A percentile compares a stretch with the other conserved stretches of the same genome.
phyloP scores from a whole-genome alignment of 2,888 invertebrate genomes.

The Ichneumon xanthorius region DNA sequence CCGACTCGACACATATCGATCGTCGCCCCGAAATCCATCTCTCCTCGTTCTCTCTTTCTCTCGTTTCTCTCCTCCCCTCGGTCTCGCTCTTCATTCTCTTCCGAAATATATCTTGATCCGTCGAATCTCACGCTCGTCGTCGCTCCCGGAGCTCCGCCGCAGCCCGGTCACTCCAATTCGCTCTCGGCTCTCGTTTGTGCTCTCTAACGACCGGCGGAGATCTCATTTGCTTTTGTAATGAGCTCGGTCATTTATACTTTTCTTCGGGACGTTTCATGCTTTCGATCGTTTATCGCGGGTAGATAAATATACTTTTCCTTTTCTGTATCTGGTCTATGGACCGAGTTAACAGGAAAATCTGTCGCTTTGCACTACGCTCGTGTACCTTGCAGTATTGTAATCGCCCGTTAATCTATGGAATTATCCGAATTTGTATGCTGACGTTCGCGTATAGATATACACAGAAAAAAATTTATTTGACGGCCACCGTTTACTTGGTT shows the following conservation, averaged over 20 bases:
- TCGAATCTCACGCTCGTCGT: conserved; percentile 59
- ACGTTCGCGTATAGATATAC: background rate
- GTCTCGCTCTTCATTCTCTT: conserved; percentile 30
- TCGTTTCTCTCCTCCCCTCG: background rate
- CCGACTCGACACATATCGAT: conserved; percentile 56
- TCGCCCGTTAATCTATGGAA: background rate
- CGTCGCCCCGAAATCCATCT: conserved; percentile 43
- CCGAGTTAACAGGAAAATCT: background rate
- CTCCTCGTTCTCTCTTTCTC: conserved; percentile 20
- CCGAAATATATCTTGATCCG: conserved; percentile 60
- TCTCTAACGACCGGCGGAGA: conserved; percentile 40
- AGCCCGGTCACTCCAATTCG: background rate
- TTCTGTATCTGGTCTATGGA: background rate
- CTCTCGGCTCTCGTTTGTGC: conserved; percentile 8
- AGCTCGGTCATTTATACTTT: conserved; percentile 45
- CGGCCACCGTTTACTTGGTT: too few relatives aligned
- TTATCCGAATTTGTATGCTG: background rate
- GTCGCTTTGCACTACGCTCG: background rate
- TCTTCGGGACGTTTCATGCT: conserved; percentile 26
- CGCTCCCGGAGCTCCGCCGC: conserved; percentile 1
- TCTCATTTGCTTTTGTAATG: conserved; percentile 61
- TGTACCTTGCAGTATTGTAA: background rate
- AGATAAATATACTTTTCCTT: conserved; percentile 32
- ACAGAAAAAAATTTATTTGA: too few relatives aligned
- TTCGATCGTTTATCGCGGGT: conserved; percentile 29